Percentiles rank a stretch among this genome's conserved stretches.
phyloP scores from a whole-genome alignment of 2,888 invertebrate genomes.

The Nymphalis urticae region DNA sequence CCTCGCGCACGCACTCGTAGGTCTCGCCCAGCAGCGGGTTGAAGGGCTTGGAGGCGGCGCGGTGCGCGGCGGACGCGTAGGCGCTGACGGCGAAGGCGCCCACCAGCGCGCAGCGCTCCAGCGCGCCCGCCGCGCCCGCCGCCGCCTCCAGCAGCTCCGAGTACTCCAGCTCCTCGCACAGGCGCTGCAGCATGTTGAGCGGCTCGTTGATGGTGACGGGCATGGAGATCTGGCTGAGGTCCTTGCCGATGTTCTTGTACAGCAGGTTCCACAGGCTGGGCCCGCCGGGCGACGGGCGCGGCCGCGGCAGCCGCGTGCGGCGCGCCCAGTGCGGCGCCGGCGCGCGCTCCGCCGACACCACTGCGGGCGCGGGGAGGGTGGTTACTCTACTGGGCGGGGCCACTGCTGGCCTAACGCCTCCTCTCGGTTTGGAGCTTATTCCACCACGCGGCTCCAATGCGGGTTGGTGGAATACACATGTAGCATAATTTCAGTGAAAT shows the following conservation, averaged over 20 bases:
- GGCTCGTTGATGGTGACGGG: conserved; percentile 93
- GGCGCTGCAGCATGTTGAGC: conserved; percentile 88
- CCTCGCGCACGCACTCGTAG: conserved; percentile 89
- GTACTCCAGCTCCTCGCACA: conserved; percentile 93
- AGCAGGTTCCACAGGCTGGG: conserved; percentile 90
- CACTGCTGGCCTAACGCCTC: too few relatives aligned
- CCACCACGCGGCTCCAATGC: too few relatives aligned
- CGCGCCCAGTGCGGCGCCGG: conserved; percentile 63
- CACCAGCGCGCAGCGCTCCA: conserved; percentile 83
- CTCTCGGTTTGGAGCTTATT: too few relatives aligned
- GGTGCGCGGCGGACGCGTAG: conserved; percentile 87
- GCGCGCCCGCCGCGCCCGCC: conserved; percentile 84
- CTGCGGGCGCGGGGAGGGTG: not conserved
- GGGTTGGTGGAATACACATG: too few relatives aligned
- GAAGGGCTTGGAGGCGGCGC: conserved; percentile 92
- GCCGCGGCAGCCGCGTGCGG: conserved; percentile 85
- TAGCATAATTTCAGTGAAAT: too few relatives aligned
- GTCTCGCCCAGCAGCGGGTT: conserved; percentile 92
- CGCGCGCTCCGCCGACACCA: conserved; percentile 13
- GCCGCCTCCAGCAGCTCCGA: conserved; percentile 90
- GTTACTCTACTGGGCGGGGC: too few relatives aligned
- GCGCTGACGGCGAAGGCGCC: conserved; percentile 92
- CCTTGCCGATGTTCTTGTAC: conserved; percentile 92
- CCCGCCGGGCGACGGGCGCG: conserved; percentile 88
- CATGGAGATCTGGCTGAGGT: conserved; percentile 92